Percentiles rank a stretch among this genome's conserved stretches.
phyloP scores from a whole-genome alignment of 2,888 invertebrate genomes.

The Troides aeacus region DNA sequence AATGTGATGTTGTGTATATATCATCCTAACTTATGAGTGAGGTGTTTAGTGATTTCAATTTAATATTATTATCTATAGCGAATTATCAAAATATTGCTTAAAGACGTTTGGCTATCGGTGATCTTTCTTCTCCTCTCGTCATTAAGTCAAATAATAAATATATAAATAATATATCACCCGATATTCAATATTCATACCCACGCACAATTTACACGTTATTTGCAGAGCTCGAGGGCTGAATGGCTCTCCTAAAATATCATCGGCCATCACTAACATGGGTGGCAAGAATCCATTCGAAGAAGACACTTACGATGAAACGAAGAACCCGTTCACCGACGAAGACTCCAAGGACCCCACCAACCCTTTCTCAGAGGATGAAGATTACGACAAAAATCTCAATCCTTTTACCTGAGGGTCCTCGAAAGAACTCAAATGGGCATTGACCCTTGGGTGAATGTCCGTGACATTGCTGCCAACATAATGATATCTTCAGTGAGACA shows the following conservation, averaged over 20 bases:
- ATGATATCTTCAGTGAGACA: too few species aligned
- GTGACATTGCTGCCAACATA: neutral
- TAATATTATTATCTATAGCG: too few species aligned
- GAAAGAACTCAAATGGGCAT: neutral
- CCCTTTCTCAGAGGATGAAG: slow-evolving; percentile 78
- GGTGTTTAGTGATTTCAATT: too few species aligned
- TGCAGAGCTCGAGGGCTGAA: slow-evolving; percentile 18
- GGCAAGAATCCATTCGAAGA: slow-evolving; percentile 68
- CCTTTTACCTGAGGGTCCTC: slow-evolving; percentile 79
- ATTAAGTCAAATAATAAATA: too few species aligned
- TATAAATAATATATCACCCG: too few species aligned
- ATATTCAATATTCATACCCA: too few species aligned
- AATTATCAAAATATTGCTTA: too few species aligned
- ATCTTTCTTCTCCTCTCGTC: too few species aligned
- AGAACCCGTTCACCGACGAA: slow-evolving; percentile 84
- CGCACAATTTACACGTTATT: too few species aligned
- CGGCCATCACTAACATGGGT: slow-evolving; percentile 46
- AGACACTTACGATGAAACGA: slow-evolving; percentile 79
- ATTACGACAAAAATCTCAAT: slow-evolving; percentile 88
- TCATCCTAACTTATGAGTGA: too few species aligned
- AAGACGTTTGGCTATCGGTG: too few species aligned
- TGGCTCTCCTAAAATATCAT: slow-evolving; percentile 49
- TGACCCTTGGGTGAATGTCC: neutral
- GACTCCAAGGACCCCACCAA: slow-evolving; percentile 72
- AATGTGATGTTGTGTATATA: too few species aligned